phyloP scores from a whole-genome alignment of 2,888 invertebrate species.

The Papilio gigon region DNA sequence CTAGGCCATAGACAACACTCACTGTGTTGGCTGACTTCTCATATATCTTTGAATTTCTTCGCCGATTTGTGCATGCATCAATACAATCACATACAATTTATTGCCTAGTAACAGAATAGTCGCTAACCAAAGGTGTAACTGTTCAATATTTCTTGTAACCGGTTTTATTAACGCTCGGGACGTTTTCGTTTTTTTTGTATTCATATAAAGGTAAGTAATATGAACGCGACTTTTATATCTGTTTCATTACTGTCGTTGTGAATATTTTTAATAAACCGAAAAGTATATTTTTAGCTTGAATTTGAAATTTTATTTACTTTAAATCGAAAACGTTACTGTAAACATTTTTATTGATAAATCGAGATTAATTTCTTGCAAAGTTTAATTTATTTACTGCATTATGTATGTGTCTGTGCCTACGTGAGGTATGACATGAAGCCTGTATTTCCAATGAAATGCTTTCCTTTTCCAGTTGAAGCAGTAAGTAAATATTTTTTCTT shows the following conservation, averaged over 20 bases:
- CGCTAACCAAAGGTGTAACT: slow-evolving; percentile 18
- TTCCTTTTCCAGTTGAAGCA: background rate
- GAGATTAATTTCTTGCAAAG: no score
- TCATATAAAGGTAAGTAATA: background rate
- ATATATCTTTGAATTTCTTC: no score
- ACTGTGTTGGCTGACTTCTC: no score
- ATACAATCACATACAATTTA: background rate
- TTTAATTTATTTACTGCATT: background rate
- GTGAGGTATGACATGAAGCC: background rate
- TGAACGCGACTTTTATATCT: background rate
- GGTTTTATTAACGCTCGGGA: slow-evolving; percentile 7
- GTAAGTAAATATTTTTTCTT: background rate
- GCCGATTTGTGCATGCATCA: no score
- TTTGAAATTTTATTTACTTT: background rate
- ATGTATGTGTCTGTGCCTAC: background rate
- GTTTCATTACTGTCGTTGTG: background rate
- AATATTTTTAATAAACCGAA: no score
- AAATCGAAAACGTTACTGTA: background rate
- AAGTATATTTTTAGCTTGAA: background rate
- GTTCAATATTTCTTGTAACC: slow-evolving; percentile 8
- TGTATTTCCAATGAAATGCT: slow-evolving; percentile 1
- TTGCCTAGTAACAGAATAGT: slow-evolving; percentile 22
- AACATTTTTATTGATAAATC: background rate
- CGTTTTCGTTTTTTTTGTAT: background rate
- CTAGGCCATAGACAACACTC: no score